These are phyloP conservation scores for Netelia fuscicornis DNA, from an alignment of 2,888 invertebrate species.

Conservation along the genomic window DNA sequence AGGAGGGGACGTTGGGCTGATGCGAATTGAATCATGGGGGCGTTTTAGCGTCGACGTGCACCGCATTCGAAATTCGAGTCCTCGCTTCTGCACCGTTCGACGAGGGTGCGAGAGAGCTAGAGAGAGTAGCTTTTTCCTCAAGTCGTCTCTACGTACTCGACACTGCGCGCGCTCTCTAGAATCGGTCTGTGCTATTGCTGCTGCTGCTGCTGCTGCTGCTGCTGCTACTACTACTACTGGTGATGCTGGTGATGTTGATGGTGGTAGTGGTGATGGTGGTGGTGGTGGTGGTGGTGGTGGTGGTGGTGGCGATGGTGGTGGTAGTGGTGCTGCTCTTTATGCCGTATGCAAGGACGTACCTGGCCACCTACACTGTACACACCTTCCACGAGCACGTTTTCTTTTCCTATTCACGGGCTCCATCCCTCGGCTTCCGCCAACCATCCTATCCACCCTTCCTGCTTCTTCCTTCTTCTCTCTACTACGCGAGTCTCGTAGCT, in stretches of 20 bases:
- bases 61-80: constrained; percentile 80
- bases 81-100: constrained; percentile 64
- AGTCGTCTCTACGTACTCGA: constrained; percentile 34
- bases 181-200: constrained; percentile 14
- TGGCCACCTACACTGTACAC: constrained; percentile 70
- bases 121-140: constrained; percentile 51
- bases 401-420: constrained; percentile 72
- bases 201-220: no score
- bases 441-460: neutral
- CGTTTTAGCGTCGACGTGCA: constrained; percentile 84
- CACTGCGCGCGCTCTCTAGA: constrained; percentile 29
- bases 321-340: constrained; percentile 57
- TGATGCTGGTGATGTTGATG: no score
- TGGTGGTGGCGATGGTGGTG: neutral
- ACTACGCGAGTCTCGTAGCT: constrained; percentile 25
- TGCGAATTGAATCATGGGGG: constrained; percentile 84
- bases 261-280: no score
- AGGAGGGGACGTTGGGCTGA: constrained; percentile 74
- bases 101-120: constrained; percentile 12
- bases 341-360: constrained; percentile 68
- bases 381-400: constrained; percentile 58
- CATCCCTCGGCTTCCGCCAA: constrained; percentile 14
- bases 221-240: no score
- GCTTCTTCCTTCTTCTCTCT: constrained; percentile 13
- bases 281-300: no score